Base-by-base conservation (phyloP, 1,140 invertebrate genomes). In the Drosophila setifemur region DNA sequence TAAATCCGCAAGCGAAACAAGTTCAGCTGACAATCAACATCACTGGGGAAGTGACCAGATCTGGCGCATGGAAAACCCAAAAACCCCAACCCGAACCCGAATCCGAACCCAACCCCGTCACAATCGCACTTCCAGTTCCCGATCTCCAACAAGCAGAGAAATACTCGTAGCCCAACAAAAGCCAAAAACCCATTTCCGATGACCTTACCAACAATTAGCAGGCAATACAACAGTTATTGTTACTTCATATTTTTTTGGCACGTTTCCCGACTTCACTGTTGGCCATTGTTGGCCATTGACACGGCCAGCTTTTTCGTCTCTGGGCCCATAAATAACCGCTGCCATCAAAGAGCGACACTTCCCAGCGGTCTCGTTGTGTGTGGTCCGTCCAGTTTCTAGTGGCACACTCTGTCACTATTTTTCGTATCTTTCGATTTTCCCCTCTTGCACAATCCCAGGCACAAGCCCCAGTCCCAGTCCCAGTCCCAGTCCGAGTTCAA, bases 11-110 rank as follows among this genome's bases (percentile, higher is more conserved):
- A 73, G 31, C 48, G 52, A 71, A 82, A 82, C 77, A 85, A 83
- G 79, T 83, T 78, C 73, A 77, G 49, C 77, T 82, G 79, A 82
- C 78, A 83, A 78, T 83, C 74, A 83, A 45, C 72, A 54, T 81
- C 79, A 74, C 47, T 61, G 42, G 68, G 68, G 6, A 45, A 60
- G 61, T 50, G 35, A 21, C 42, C 37, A 29, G 55, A 73, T 48
- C 11, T 71, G 66, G 54, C 53, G 28, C 61, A 70, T 50, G 61
- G 45, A 72, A 82, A 75, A 49, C 11, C 55, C 67, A 42, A 16
- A n/a, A n/a, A n/a, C n/a, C 9, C 16, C 23, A 28, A 40, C 28
- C 12, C 9, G 8, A 25, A 8, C 5, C 0, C n/a, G n/a, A n/a
- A n/a, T n/a, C 31, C 8, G 11, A 9, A n/a, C 28, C 8, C 28